Evolutionary conservation across 2,888 invertebrate genomes (phyloP).

Genomic region (Drosophila sordidula): DNA sequence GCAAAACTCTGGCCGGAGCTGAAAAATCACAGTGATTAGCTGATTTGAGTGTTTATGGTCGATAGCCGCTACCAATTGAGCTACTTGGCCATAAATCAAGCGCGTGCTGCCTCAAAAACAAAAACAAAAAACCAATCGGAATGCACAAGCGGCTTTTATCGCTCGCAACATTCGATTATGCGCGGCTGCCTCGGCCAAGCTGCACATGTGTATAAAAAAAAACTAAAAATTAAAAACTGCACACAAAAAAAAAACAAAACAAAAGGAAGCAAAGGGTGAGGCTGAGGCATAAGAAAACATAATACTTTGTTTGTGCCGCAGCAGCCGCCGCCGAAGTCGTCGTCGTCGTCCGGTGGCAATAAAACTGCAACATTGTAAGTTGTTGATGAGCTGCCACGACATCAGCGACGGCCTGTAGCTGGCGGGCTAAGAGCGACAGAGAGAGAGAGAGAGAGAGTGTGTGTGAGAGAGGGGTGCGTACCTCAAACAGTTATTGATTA

Average conservation of each 20-base stretch:
- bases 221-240: conserved; percentile 22
- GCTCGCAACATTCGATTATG: conserved; percentile 23
- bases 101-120: conserved; percentile 46
- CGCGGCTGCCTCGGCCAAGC: not conserved
- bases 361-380: conserved; percentile 72
- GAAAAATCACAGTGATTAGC: conserved; percentile 69
- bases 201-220: conserved; percentile 9
- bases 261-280: conserved; percentile 12
- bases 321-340: not conserved
- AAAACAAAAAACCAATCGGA: conserved; percentile 17
- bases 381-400: conserved; percentile 74
- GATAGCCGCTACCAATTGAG: conserved; percentile 41
- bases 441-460: not conserved
- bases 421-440: not conserved
- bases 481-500: conserved; percentile 71
- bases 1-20: conserved; percentile 55
- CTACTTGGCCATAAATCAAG: conserved; percentile 60
- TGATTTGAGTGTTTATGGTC: conserved; percentile 58
- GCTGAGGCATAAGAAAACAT: conserved; percentile 29
- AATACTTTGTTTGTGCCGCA: conserved; percentile 55
- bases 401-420: conserved; percentile 22
- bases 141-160: conserved; percentile 27
- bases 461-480: conserved; percentile 5
- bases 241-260: conserved; percentile 19
- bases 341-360: conserved; percentile 47